Base-by-base conservation (phyloP, 2,888 invertebrate genomes). In the Dyspetes luteomarginatus region DNA sequence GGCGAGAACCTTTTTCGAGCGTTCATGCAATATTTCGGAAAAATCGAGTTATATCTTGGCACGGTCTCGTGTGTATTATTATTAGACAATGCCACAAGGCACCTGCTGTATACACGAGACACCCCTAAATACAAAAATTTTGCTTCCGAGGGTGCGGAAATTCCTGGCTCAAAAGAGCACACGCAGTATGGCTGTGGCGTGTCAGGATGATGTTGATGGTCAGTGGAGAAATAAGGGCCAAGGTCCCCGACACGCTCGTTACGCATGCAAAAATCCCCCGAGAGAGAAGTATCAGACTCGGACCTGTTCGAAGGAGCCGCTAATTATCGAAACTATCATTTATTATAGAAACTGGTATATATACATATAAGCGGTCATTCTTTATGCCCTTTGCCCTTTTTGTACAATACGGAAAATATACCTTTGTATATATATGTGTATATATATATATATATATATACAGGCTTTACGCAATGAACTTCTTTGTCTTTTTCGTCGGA, bases 301-400 rank as follows among this genome's bases (percentile, higher is more conserved):
- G 36, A 45, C 36, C 60, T 26, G 26, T 43, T 62, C 36, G 82
- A 76, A 88, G 89, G 78, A 85, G 88, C 90, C 89, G 90, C 89
- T 91, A 91, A 91, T 91, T 91, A 90, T 90, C 82, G 85, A 88
- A 88, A 89, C 86, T 89, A 89, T 90, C 89, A 90, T 90, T 90
- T 90, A 86, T 91, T 89, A 90, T 80, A 80, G 83, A 82, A 82
- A 58, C 76, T 72, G 64, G 69, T 69, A 48, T 50, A n/a, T n/a
- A n/a, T n/a, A n/a, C n/a, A n/a, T n/a, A n/a, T 78, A 69, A 64
- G 72, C 68, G 60, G 68, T 58, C 41, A 68, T 62, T 76, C 68
- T 69, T 56, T 69, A 55, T 55, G 67, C 50, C n/a, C 48, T n/a
- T 24, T 4, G 1, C n/a, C 48, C 48, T 50, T 50, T 69, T 5